phyloP scores from a whole-genome alignment of 2,797 vertebrate genomes.

The Peromyscus nudipes region DNA sequence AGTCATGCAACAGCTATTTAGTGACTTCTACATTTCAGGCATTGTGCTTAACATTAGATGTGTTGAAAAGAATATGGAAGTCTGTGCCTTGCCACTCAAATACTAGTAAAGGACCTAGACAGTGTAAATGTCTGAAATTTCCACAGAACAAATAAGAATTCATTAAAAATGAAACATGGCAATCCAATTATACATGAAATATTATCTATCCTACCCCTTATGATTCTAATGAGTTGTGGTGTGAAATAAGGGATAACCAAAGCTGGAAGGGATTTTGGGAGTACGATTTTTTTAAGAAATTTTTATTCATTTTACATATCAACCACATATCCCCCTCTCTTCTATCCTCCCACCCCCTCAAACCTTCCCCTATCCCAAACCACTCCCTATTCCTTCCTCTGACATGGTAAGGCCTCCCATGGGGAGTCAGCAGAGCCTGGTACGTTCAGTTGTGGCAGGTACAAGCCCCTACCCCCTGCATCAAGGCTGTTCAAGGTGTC shows the following conservation, averaged over 20 bases:
- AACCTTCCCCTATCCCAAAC: too few relatives aligned
- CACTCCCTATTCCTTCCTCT: too few relatives aligned
- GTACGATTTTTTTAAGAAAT: not conserved
- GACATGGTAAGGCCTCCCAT: too few relatives aligned
- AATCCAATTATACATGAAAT: not conserved
- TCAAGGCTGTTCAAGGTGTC: too few relatives aligned
- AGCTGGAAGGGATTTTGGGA: not conserved
- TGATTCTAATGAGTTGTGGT: constrained; percentile 6
- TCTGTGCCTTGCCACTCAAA: not conserved
- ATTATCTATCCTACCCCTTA: not conserved
- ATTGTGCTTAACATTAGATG: not conserved
- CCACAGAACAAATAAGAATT: not conserved
- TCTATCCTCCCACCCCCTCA: too few relatives aligned
- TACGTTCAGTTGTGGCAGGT: too few relatives aligned
- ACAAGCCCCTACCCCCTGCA: too few relatives aligned
- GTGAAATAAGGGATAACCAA: not conserved
- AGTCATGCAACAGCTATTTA: constrained; percentile 11
- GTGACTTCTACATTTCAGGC: not conserved
- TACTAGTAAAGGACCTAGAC: not conserved
- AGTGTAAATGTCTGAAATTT: not conserved
- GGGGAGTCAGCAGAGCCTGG: too few relatives aligned
- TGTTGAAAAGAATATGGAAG: constrained; percentile 19
- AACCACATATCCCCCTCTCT: too few relatives aligned
- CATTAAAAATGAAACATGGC: not conserved
- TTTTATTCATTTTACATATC: too few relatives aligned